phyloP scores from a whole-genome alignment of 1,140 invertebrate species.

The Drosophila gunungcola region DNA sequence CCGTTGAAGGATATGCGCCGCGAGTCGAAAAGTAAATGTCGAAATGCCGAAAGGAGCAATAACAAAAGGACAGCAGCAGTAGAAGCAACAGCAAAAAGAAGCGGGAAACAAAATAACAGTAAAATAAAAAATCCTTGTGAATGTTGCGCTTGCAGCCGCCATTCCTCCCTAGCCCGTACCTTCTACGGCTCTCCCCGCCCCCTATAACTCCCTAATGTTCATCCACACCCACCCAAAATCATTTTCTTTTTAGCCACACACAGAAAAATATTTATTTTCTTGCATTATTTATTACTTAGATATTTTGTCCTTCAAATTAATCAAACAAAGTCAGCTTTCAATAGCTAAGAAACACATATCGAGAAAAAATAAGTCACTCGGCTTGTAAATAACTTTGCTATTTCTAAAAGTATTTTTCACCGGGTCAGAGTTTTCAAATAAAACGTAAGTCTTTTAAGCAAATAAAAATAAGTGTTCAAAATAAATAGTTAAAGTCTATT shows the following conservation, averaged over 20 bases:
- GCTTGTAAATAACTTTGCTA: too few species aligned
- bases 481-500: too few species aligned
- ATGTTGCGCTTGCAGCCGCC: constrained; percentile 68
- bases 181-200: not conserved
- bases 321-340: too few species aligned
- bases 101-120: constrained; percentile 62
- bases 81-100: constrained; percentile 22
- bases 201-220: constrained; percentile 37
- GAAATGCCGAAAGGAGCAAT: constrained; percentile 59
- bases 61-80: constrained; percentile 36
- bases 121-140: constrained; percentile 78
- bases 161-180: not conserved
- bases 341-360: too few species aligned
- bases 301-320: too few species aligned
- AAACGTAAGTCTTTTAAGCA: too few species aligned
- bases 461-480: too few species aligned
- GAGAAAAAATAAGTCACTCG: too few species aligned
- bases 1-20: constrained; percentile 47
- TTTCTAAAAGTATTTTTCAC: too few species aligned
- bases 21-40: constrained; percentile 62
- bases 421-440: too few species aligned
- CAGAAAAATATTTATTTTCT: not conserved
- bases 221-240: constrained; percentile 29
- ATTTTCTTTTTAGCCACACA: constrained; percentile 17
- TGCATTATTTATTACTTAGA: too few species aligned